These are phyloP conservation scores for Ectropis grisescens DNA, from an alignment of 1,140 invertebrate species.

Conservation along the genomic window DNA sequence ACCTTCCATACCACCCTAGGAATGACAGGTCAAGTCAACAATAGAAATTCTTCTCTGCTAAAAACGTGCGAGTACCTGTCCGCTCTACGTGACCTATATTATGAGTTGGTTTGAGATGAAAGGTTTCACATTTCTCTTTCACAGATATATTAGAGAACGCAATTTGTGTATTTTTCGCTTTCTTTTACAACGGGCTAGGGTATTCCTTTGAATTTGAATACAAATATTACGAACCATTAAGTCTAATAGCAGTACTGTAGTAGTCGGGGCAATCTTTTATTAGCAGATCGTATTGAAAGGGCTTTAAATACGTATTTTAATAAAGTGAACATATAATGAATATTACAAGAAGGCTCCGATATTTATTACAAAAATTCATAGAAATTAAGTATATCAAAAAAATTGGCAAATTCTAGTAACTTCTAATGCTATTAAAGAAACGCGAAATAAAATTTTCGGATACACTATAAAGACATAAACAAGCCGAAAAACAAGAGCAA, in stretches of 20 bases:
- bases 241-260: no score
- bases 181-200: background rate
- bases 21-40: slow-evolving; percentile 7
- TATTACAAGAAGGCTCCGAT: no score
- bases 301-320: no score
- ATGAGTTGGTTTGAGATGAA: background rate
- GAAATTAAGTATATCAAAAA: no score
- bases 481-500: slow-evolving; percentile 1
- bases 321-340: no score
- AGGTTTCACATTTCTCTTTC: slow-evolving; percentile 1
- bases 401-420: no score
- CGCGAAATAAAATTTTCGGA: background rate
- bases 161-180: background rate
- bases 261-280: no score
- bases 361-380: no score
- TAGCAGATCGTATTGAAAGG: no score
- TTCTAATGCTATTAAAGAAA: background rate
- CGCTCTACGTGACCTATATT: slow-evolving; percentile 19
- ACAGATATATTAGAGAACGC: background rate
- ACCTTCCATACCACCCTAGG: background rate
- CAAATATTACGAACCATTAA: no score
- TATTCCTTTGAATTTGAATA: no score
- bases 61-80: slow-evolving; percentile 20
- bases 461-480: background rate
- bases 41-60: slow-evolving; percentile 20